Conservation (phyloP, 2,888 invertebrate genomes). For the Fragum whitleyi region DNA sequence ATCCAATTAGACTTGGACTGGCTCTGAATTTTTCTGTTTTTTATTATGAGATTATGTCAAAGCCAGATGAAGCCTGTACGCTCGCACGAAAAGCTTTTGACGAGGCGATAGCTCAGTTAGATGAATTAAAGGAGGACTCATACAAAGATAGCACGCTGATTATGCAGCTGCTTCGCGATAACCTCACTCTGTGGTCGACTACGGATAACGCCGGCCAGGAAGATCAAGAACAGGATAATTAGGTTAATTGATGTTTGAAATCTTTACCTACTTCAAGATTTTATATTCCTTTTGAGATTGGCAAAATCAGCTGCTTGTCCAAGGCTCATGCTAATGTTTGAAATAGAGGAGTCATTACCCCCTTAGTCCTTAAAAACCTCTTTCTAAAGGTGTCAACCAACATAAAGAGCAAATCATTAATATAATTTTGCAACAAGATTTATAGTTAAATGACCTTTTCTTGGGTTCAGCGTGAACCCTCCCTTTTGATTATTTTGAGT, state of each 20-base stretch:
- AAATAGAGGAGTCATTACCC: too few species aligned
- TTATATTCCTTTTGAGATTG: too few species aligned
- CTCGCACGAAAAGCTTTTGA: slow-evolving; percentile 99
- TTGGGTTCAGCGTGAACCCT: too few species aligned
- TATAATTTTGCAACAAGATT: too few species aligned
- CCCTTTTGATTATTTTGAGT: too few species aligned
- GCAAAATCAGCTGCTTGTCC: too few species aligned
- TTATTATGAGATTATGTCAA: slow-evolving; percentile 99
- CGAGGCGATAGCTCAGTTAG: slow-evolving; percentile 99
- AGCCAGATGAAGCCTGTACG: slow-evolving; percentile 99
- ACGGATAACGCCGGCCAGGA: slow-evolving; percentile 34
- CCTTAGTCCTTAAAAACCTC: too few species aligned
- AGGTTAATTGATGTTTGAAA: background rate
- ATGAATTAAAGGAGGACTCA: slow-evolving; percentile 99
- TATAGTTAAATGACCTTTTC: too few species aligned
- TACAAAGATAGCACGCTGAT: slow-evolving; percentile 99
- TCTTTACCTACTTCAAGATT: background rate
- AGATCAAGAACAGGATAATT: slow-evolving; percentile 27
- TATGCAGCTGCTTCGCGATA: slow-evolving; percentile 96
- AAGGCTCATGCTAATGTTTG: too few species aligned
- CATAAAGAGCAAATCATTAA: too few species aligned
- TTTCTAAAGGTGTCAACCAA: too few species aligned
- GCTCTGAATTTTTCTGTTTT: slow-evolving; percentile 99
- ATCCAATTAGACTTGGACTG: slow-evolving; percentile 99
- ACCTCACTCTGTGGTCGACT: slow-evolving; percentile 63